Percentiles rank a stretch among this genome's conserved stretches.
Conservation (phyloP, 1,140 invertebrate species). For the Heliconius nattereri region DNA sequence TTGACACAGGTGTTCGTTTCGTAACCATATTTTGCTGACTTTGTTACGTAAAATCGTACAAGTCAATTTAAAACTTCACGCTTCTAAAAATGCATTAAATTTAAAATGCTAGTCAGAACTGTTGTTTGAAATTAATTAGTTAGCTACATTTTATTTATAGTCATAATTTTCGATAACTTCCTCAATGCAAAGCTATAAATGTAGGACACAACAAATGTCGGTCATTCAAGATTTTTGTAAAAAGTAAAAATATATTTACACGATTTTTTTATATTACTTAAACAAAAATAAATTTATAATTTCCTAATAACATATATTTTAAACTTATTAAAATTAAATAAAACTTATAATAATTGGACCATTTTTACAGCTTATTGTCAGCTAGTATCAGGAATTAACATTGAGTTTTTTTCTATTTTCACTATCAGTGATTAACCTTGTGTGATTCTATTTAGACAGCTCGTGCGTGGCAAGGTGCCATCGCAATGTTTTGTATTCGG, state of each 20-base stretch:
- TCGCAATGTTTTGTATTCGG: conserved; percentile 64
- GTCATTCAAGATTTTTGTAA: background rate
- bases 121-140: background rate
- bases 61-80: conserved; percentile 6
- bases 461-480: conserved; percentile 68
- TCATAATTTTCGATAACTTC: background rate
- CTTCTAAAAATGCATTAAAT: background rate
- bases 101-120: background rate
- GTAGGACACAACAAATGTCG: background rate
- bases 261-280: too few relatives aligned
- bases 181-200: background rate
- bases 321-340: too few relatives aligned
- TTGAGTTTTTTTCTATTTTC: conserved; percentile 66
- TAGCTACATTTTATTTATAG: background rate
- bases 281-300: too few relatives aligned
- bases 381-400: conserved; percentile 45
- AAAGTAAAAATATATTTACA: background rate
- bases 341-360: background rate
- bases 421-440: conserved; percentile 74
- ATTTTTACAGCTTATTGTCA: background rate
- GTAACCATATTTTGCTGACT: conserved; percentile 30
- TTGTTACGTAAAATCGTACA: conserved; percentile 17
- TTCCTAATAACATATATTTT: background rate
- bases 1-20: conserved; percentile 61
- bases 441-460: conserved; percentile 61